Evolutionary conservation across 2,888 invertebrate genomes (phyloP).

Genomic region (Apamea monoglypha): DNA sequence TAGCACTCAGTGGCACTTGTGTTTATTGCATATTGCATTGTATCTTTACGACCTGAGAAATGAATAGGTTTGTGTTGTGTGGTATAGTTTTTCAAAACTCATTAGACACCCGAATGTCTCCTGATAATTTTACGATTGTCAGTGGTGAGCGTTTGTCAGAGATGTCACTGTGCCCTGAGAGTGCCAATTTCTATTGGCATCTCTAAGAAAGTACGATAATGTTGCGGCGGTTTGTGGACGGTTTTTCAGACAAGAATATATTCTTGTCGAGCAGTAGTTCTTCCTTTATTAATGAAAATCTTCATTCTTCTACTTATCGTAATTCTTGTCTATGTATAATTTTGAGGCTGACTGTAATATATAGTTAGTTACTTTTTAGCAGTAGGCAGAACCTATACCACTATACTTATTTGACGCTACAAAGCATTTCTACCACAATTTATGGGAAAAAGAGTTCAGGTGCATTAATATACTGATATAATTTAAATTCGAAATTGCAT

Average conservation of each 20-base stretch:
- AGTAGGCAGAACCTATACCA: background rate
- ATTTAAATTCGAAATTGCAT: slow-evolving; percentile 6
- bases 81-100: background rate
- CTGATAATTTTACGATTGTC: background rate
- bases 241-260: background rate
- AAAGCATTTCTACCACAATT: background rate
- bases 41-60: slow-evolving; percentile 11
- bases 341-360: background rate
- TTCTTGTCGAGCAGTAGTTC: background rate
- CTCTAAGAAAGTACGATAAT: background rate
- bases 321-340: background rate
- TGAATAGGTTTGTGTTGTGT: slow-evolving; percentile 1
- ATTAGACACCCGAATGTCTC: background rate
- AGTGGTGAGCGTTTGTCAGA: slow-evolving; percentile 5
- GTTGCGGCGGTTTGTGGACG: background rate
- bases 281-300: background rate
- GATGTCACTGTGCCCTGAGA: background rate
- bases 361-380: background rate
- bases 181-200: background rate
- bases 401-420: background rate
- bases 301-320: background rate
- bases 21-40: slow-evolving; percentile 33
- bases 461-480: background rate
- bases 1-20: slow-evolving; percentile 13
- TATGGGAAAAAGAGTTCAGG: background rate